A percentile compares a stretch with the other conserved stretches of the same genome.
Evolutionary conservation across 1,140 invertebrate genomes (phyloP).

Genomic region (Magallana ariakensis): DNA sequence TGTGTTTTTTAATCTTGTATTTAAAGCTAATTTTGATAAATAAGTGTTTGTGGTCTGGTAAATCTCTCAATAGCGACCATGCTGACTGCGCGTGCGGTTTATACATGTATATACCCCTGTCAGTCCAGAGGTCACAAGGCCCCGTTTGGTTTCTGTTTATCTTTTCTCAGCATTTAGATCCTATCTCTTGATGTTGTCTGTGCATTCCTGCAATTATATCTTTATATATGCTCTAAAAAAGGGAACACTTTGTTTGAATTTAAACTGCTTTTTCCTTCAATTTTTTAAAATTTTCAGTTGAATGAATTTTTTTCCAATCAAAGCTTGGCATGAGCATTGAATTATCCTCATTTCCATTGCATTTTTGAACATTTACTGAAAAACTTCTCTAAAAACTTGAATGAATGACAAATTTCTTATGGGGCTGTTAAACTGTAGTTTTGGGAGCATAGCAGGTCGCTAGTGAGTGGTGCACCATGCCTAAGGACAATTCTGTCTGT

Average conservation of each 20-base stretch:
- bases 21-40: background rate
- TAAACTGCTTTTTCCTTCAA: background rate
- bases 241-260: background rate
- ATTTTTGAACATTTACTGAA: background rate
- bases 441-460: conserved; percentile 3
- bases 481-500: conserved; percentile 27
- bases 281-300: conserved; percentile 11
- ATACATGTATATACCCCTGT: background rate
- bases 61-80: conserved; percentile 21
- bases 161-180: background rate
- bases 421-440: conserved; percentile 21
- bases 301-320: background rate
- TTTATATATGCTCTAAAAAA: background rate
- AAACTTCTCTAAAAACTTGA: background rate
- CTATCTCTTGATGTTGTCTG: conserved; percentile 20
- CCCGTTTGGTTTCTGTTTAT: conserved; percentile 23
- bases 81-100: background rate
- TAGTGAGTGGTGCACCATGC: conserved; percentile 28
- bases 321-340: conserved; percentile 25
- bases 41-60: background rate
- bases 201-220: background rate
- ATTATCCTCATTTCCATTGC: background rate
- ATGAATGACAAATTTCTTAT: background rate
- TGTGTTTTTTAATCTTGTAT: background rate
- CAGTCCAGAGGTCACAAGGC: conserved; percentile 16